Evolutionary conservation across 2,797 vertebrate species (phyloP).

Genomic region (Anguilla pacifica): DNA sequence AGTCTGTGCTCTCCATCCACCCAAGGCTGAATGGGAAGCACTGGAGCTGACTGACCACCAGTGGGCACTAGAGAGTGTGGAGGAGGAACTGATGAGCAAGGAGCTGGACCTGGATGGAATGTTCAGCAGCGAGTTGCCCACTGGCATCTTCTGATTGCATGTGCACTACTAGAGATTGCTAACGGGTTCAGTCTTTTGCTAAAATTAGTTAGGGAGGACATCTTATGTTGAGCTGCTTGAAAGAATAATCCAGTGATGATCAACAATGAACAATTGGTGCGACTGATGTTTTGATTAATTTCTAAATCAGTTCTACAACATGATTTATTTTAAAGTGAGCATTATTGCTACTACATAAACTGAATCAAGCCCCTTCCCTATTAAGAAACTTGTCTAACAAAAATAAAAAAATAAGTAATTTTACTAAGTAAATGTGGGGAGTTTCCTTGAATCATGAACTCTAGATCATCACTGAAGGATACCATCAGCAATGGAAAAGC

Average conservation of each 20-base stretch:
- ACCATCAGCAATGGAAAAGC: slow-evolving; percentile 20
- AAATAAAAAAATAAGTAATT: slow-evolving; percentile 20
- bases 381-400: slow-evolving; percentile 9
- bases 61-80: slow-evolving; percentile 94
- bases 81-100: slow-evolving; percentile 94
- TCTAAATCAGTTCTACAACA: not conserved
- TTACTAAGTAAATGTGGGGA: not conserved
- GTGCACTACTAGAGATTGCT: slow-evolving; percentile 37
- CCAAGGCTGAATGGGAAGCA: slow-evolving; percentile 96
- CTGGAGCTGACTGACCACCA: slow-evolving; percentile 96
- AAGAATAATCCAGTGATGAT: slow-evolving; percentile 22
- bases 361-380: not conserved
- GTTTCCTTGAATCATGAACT: slow-evolving; percentile 3
- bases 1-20: slow-evolving; percentile 39
- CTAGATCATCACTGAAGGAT: not conserved
- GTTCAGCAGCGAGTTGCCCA: slow-evolving; percentile 95
- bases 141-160: slow-evolving; percentile 87
- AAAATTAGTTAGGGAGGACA: slow-evolving; percentile 16
- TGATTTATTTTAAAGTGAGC: not conserved
- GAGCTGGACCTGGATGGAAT: slow-evolving; percentile 96
- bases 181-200: slow-evolving; percentile 4
- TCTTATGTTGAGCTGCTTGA: slow-evolving; percentile 26
- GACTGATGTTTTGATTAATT: slow-evolving; percentile 8
- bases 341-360: not conserved
- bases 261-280: slow-evolving; percentile 1